Conservation (phyloP, 2,888 invertebrate genomes). For the Synanthedon vespiformis region DNA sequence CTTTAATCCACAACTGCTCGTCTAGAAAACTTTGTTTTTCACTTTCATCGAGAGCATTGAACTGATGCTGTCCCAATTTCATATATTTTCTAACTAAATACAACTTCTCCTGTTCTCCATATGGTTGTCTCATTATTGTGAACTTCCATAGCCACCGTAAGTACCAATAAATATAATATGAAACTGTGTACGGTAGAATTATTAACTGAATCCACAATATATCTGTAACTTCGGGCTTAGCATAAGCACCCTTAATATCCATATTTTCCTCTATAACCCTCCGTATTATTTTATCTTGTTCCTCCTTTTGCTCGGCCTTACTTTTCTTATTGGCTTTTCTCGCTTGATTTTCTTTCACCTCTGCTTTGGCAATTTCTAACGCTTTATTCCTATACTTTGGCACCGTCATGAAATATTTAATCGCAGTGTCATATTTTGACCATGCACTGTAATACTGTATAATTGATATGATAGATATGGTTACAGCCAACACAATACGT, state of each 20-base stretch:
- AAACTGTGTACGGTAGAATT: slow-evolving; percentile 81
- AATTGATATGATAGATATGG: slow-evolving; percentile 85
- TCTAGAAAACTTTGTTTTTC: slow-evolving; percentile 80
- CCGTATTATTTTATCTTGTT: slow-evolving; percentile 83
- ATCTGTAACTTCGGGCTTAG: slow-evolving; percentile 82
- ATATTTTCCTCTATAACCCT: slow-evolving; percentile 91
- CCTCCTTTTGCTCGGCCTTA: slow-evolving; percentile 77
- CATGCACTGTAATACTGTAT: slow-evolving; percentile 86
- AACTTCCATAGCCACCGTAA: slow-evolving; percentile 86
- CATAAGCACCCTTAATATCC: slow-evolving; percentile 94
- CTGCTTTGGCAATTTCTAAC: slow-evolving; percentile 74
- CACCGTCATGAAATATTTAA: slow-evolving; percentile 86
- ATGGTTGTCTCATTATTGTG: slow-evolving; percentile 78
- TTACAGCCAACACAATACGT: slow-evolving; percentile 85
- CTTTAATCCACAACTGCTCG: slow-evolving; percentile 84
- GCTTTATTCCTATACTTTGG: slow-evolving; percentile 90
- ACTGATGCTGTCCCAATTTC: slow-evolving; percentile 78
- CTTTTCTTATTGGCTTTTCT: slow-evolving; percentile 69
- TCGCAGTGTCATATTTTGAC: slow-evolving; percentile 85
- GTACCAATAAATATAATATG: slow-evolving; percentile 80
- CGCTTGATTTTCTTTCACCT: slow-evolving; percentile 68
- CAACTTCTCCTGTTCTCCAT: slow-evolving; percentile 84
- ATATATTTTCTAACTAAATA: slow-evolving; percentile 86
- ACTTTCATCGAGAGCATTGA: slow-evolving; percentile 79
- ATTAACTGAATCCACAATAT: slow-evolving; percentile 88